These are phyloP conservation scores for Protomyctophum bolini DNA, from an alignment of 2,113 vertebrate genomes.

Conservation along the genomic window DNA sequence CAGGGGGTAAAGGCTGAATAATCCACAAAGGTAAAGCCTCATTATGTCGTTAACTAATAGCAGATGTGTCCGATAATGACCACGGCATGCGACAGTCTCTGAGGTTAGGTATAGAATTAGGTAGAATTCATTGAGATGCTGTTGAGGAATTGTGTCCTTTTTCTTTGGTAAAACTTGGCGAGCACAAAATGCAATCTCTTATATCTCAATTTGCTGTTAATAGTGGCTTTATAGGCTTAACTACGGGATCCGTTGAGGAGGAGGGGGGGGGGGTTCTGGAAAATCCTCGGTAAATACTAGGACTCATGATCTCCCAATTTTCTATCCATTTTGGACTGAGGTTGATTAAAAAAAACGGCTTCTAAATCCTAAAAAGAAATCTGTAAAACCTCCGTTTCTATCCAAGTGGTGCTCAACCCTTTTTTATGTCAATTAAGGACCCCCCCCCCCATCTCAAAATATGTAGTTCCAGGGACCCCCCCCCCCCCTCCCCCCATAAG, in stretches of 20 bases:
- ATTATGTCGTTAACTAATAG: slow-evolving; percentile 70
- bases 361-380: too few species aligned
- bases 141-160: slow-evolving; percentile 17
- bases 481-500: too few species aligned
- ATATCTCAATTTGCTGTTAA: slow-evolving; percentile 34
- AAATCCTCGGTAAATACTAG: slow-evolving; percentile 50
- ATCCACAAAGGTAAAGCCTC: slow-evolving; percentile 40
- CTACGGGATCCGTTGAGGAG: neutral
- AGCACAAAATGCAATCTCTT: slow-evolving; percentile 4
- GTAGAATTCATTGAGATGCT: slow-evolving; percentile 9
- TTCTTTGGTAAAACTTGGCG: slow-evolving; percentile 22
- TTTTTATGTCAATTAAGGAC: too few species aligned
- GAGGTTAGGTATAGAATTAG: too few species aligned
- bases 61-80: slow-evolving; percentile 57
- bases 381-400: too few species aligned
- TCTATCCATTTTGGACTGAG: neutral
- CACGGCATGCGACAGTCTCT: neutral
- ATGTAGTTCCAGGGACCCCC: too few species aligned
- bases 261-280: slow-evolving; percentile 43
- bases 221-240: slow-evolving; percentile 25
- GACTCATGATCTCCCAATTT: slow-evolving; percentile 16
- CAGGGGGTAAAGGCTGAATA: slow-evolving; percentile 35
- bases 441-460: too few species aligned
- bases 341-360: too few species aligned
- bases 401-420: too few species aligned